Percentiles rank a stretch among this genome's conserved stretches.
Evolutionary conservation across 2,797 vertebrate genomes (phyloP).

Genomic region (Nannoperca australis): DNA sequence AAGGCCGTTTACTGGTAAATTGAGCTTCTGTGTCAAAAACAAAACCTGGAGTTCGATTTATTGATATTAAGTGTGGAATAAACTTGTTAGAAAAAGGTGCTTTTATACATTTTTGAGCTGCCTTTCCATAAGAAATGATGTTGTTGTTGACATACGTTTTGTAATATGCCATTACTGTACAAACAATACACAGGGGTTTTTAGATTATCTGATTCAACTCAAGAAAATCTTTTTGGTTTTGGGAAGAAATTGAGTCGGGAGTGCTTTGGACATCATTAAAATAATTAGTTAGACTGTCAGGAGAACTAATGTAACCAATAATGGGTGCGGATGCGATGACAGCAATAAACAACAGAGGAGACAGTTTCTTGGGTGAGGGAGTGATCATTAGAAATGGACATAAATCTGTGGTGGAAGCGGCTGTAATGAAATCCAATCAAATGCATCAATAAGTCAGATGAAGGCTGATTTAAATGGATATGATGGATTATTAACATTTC

Average conservation of each 20-base stretch:
- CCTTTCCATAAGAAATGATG: neutral
- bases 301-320: conserved; percentile 47
- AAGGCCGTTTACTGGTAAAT: conserved; percentile 6
- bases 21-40: conserved; percentile 15
- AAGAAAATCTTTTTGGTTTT: conserved; percentile 15
- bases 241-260: conserved; percentile 14
- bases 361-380: conserved; percentile 36
- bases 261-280: conserved; percentile 41
- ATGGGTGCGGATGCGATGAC: conserved; percentile 42
- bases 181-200: neutral
- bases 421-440: conserved; percentile 35
- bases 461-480: conserved; percentile 20
- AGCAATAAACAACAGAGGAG: conserved; percentile 52
- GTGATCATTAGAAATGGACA: conserved; percentile 50
- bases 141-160: neutral
- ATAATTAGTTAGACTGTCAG: conserved; percentile 34
- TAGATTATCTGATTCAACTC: neutral
- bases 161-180: neutral
- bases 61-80: conserved; percentile 33
- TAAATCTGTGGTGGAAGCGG: conserved; percentile 32
- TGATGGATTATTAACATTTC: conserved; percentile 8
- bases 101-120: neutral
- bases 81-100: neutral
- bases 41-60: conserved; percentile 12
- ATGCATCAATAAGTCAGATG: conserved; percentile 28